Evolutionary conservation across 2,888 invertebrate genomes (phyloP).

Genomic region (Eupithecia dodoneata): DNA sequence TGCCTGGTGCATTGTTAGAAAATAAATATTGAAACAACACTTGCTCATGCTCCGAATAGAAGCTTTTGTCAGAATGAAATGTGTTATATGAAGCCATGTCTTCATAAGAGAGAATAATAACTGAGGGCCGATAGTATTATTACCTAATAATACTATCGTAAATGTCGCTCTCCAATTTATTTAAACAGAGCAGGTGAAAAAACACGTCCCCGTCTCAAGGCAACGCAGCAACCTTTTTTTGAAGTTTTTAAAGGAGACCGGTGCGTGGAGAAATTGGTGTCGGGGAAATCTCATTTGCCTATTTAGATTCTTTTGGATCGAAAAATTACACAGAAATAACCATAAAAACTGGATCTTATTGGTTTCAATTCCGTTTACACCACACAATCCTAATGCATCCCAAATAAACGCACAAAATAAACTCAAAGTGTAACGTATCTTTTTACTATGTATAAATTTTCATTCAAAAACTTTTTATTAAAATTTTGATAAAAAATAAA

Average conservation of each 20-base stretch:
- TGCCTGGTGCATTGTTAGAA: too few relatives aligned
- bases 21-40: too few relatives aligned
- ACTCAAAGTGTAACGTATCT: too few relatives aligned
- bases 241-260: background rate
- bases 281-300: background rate
- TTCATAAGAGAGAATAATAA: background rate
- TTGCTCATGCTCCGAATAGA: background rate
- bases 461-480: too few relatives aligned
- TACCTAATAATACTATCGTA: too few relatives aligned
- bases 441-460: too few relatives aligned
- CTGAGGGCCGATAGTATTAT: background rate
- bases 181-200: background rate
- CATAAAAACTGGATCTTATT: too few relatives aligned
- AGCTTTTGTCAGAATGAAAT: background rate
- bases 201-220: background rate
- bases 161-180: background rate
- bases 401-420: too few relatives aligned
- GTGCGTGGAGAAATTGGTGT: background rate
- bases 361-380: too few relatives aligned
- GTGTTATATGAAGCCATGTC: background rate
- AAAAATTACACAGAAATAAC: background rate
- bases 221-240: background rate
- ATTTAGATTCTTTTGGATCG: background rate
- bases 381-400: too few relatives aligned
- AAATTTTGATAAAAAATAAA: too few relatives aligned